Evolutionary conservation across 2,888 invertebrate species (phyloP), one percentile per base, ranked within the genome.

Genomic region (Hypena proboscidalis): DNA sequence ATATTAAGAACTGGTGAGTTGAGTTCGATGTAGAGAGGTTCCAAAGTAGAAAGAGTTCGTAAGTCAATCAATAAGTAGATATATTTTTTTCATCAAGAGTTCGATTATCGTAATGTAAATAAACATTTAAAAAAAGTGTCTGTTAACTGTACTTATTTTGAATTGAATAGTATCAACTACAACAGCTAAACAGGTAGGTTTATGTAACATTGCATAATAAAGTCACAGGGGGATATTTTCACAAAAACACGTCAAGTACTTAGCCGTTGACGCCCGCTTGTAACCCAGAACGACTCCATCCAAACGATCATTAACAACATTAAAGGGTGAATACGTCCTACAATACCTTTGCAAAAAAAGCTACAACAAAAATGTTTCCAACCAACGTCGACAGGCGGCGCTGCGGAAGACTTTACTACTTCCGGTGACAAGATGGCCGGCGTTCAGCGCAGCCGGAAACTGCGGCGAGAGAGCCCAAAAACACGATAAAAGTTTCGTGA

Each of bases 391-490:
- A 72, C 82, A 79, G 81, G 74, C 77, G 79, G 74, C 77, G 78
- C 67, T 79, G 60, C 86, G 90, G 90, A 90, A 90, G 89, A 84
- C 83, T 89, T 90, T 90, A 91, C 90, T 88, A 90, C 90, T 90
- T 90, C 91, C 91, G 80, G 67, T 79, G 80, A 83, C 88, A 89
- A 89, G 88, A 89, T 88, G 89, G 88, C 87, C 78, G 81, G 74
- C 80, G 79, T 81, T 84, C 81, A 81, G 74, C 74, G 77, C 77
- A 72, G 64, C 79, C 80, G 89, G 88, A 89, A 85, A 82, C 85
- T 83, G 83, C 64, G 80, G 80, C 76, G 77, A 70, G 70, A 75
- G 71, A 72, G 62, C 77, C 77, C 75, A 69, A 77, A 77, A 74
- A 85, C 84, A 82, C 70, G 79, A 80, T 77, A 75, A 75, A 62